A percentile compares a stretch with the other conserved stretches of the same genome.
Evolutionary conservation across 37 sponge, comb jelly and placozoan species (phyloP).

Genomic region (Spongilla lacustris): DNA sequence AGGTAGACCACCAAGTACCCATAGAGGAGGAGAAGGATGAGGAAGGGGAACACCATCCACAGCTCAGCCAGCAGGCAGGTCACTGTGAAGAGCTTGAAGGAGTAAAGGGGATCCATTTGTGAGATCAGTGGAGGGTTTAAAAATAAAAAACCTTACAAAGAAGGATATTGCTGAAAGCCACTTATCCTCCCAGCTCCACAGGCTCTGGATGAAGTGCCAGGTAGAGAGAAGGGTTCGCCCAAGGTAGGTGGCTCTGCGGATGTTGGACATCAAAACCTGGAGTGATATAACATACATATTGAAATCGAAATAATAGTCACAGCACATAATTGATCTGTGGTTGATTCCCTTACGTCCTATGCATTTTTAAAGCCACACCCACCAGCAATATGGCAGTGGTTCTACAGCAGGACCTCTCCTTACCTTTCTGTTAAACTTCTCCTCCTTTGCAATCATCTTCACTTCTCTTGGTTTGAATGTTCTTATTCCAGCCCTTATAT

Average conservation of each 20-base stretch:
- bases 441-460: constrained; percentile 65
- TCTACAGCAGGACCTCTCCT: neutral
- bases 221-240: constrained; percentile 35
- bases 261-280: constrained; percentile 67
- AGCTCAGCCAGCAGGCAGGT: constrained; percentile 65
- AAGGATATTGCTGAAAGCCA: constrained; percentile 46
- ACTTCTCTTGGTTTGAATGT: constrained; percentile 84
- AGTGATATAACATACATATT: neutral
- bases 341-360: no score
- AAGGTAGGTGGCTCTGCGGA: constrained; percentile 41
- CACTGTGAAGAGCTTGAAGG: constrained; percentile 70
- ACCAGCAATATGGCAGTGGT: no score
- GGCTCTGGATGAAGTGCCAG: constrained; percentile 39
- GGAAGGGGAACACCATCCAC: constrained; percentile 76
- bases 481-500: constrained; percentile 74
- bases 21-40: constrained; percentile 54
- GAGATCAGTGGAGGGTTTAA: neutral
- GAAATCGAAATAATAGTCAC: no score
- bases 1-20: constrained; percentile 66
- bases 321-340: no score
- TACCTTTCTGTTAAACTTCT: constrained; percentile 78
- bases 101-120: neutral
- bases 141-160: constrained; percentile 46
- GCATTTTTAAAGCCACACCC: no score
- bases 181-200: constrained; percentile 75